Evolutionary conservation across 2,113 vertebrate genomes (phyloP).

Genomic region (Melanostigma gelatinosum): DNA sequence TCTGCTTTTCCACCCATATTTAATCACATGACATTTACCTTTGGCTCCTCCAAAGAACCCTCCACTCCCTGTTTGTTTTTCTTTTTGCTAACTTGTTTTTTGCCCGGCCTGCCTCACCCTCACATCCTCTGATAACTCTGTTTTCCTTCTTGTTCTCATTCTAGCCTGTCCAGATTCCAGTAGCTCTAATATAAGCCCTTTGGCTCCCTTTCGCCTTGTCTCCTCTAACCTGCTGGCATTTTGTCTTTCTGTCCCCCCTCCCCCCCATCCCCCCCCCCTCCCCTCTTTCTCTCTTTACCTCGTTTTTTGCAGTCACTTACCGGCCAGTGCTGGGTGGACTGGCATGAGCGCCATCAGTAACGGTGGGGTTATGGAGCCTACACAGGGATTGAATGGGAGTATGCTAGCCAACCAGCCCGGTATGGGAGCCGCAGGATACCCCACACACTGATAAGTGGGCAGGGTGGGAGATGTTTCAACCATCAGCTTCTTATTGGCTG

Average conservation of each 20-base stretch:
- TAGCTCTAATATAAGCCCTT: conserved; percentile 67
- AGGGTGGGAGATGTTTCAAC: conserved; percentile 69
- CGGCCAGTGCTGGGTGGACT: conserved; percentile 91
- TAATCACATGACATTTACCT: conserved; percentile 52
- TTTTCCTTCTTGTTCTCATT: conserved; percentile 66
- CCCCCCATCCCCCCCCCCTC: conserved; percentile 8
- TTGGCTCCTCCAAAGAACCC: conserved; percentile 40
- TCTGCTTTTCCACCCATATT: conserved; percentile 67
- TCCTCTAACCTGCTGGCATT: conserved; percentile 81
- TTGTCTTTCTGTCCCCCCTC: conserved; percentile 56
- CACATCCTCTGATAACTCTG: conserved; percentile 61
- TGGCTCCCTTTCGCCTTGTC: conserved; percentile 76
- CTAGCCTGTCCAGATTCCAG: conserved; percentile 62
- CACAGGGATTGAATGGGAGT: conserved; percentile 90
- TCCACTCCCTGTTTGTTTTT: conserved; percentile 32
- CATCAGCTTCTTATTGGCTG: conserved; percentile 77
- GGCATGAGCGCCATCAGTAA: conserved; percentile 85
- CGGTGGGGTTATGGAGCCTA: conserved; percentile 86
- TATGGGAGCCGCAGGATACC: conserved; percentile 91
- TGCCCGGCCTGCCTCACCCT: conserved; percentile 52
- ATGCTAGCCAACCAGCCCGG: conserved; percentile 90
- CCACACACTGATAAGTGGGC: conserved; percentile 88
- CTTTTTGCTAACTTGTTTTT: conserved; percentile 46
- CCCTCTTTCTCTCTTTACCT: conserved; percentile 47
- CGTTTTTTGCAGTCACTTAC: conserved; percentile 87